Percentiles rank a stretch among this genome's conserved stretches.
Conservation (phyloP, 2,888 invertebrate species). For the Hedya salicella region DNA sequence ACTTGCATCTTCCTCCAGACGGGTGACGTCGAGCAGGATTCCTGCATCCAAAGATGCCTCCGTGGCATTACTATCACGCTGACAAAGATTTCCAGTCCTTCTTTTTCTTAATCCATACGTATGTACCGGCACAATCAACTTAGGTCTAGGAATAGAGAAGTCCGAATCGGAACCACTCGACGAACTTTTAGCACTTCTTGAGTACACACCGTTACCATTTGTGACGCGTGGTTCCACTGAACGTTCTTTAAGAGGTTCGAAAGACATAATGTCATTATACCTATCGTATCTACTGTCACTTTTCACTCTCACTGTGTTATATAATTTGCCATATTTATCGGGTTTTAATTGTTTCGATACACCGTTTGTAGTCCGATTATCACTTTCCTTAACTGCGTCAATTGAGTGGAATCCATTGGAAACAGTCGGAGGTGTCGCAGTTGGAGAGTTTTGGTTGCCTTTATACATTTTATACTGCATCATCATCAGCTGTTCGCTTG, state of each 20-base stretch:
- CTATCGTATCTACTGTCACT: constrained; percentile 80
- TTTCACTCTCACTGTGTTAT: constrained; percentile 82
- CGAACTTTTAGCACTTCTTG: constrained; percentile 80
- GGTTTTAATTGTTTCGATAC: constrained; percentile 76
- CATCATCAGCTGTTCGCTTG: constrained; percentile 80
- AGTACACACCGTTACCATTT: constrained; percentile 65
- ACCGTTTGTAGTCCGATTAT: constrained; percentile 78
- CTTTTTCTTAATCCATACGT: constrained; percentile 92
- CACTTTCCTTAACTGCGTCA: constrained; percentile 77
- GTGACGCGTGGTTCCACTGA: constrained; percentile 69
- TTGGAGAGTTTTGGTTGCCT: constrained; percentile 64
- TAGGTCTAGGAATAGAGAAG: constrained; percentile 93
- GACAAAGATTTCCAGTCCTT: constrained; percentile 90
- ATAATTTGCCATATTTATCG: constrained; percentile 78
- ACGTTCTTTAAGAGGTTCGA: constrained; percentile 64
- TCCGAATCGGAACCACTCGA: constrained; percentile 86
- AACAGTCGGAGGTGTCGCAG: constrained; percentile 54
- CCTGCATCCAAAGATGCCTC: constrained; percentile 76
- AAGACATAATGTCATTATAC: constrained; percentile 76
- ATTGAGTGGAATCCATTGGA: constrained; percentile 69
- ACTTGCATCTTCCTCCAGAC: constrained; percentile 61
- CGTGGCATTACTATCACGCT: constrained; percentile 77
- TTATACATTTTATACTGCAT: constrained; percentile 80
- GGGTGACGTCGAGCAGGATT: constrained; percentile 74
- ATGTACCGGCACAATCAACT: constrained; percentile 94